Conservation (phyloP, 2,888 invertebrate species). For the Microctonus aethiopoides region DNA sequence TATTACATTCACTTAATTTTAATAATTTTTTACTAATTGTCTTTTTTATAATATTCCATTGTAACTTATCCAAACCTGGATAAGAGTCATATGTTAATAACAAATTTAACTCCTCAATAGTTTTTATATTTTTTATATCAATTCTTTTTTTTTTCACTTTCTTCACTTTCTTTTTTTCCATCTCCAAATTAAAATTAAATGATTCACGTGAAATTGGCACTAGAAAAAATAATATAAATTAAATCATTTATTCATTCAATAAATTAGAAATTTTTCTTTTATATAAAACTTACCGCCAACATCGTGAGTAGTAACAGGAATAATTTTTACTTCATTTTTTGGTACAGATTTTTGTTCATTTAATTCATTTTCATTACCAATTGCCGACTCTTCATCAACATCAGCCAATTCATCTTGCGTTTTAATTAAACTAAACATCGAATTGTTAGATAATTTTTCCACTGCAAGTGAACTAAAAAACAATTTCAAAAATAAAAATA, state of each 20-base stretch:
- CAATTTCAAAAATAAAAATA: not conserved
- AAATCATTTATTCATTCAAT: not conserved
- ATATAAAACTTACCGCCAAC: conserved; percentile 42
- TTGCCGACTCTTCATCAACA: not conserved
- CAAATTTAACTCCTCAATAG: conserved; percentile 44
- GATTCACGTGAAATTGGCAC: conserved; percentile 32
- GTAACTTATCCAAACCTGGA: conserved; percentile 68
- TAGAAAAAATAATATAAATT: conserved; percentile 7
- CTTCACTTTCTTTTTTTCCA: conserved; percentile 9
- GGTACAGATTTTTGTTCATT: not conserved
- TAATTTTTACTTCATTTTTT: not conserved
- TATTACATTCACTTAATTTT: conserved; percentile 45
- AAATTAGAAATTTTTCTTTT: not conserved
- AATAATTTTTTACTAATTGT: conserved; percentile 61
- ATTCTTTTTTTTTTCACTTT: conserved; percentile 37
- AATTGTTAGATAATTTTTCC: conserved; percentile 9
- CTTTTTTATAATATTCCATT: conserved; percentile 70
- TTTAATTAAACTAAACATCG: conserved; percentile 54
- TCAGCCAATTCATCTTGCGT: conserved; percentile 33
- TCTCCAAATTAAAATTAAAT: not conserved
- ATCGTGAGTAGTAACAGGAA: conserved; percentile 31
- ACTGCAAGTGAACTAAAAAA: conserved; percentile 22
- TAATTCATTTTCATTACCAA: not conserved
- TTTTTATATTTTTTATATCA: conserved; percentile 57
- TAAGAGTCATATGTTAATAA: conserved; percentile 47